Evolutionary conservation across 2,888 invertebrate species (phyloP), one percentile per base, ranked within the genome.

Genomic region (Tanypteryx hageni): DNA sequence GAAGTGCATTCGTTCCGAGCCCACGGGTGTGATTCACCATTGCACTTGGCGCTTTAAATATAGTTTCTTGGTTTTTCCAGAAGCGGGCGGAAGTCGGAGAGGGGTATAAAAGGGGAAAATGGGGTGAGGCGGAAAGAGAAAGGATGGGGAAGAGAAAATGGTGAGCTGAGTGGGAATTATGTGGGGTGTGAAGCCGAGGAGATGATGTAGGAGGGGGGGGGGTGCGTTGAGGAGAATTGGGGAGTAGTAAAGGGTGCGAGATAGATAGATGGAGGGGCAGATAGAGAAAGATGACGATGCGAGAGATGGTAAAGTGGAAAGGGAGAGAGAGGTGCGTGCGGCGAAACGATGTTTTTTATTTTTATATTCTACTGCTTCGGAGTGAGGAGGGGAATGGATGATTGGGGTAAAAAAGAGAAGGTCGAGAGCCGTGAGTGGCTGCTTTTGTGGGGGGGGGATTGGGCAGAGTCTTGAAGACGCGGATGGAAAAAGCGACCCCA

Each of bases 1-100:
- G 89, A 89, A 89, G 89, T 89, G 86, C 86, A 86, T 86, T 44
- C 31, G 83, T 83, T 14, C 31, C 56, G 83, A 13, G 56, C 56
- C 56, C 13, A 8, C n/a, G 7, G 31, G 18, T 64, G 64, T 89
- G 89, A 89, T 89, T 89, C 89, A 89, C 31, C 89, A 44, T 11
- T 64, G 61, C 89, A 58, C 89, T 31, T n/a, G 4, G n/a, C 89
- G 56, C 64, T 86, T 59, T 89, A 89, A 89, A 89, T 89, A 64
- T 89, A 89, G 64, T 89, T 64, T 31, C 68, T 89, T 56, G 64
- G 68, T 31, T 89, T 89, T 89, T 64, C n/a, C 89, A 44, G 64
- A 14, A 11, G n/a, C 10, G 56, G 16, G 83, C 18, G 83, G 44
- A 7, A 31, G 86, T 31, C 27, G 11, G 58, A 58, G 18, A 18